Percentiles rank a stretch among this genome's conserved stretches.
Conservation (phyloP, 2,888 invertebrate genomes). For the Timema podura region DNA sequence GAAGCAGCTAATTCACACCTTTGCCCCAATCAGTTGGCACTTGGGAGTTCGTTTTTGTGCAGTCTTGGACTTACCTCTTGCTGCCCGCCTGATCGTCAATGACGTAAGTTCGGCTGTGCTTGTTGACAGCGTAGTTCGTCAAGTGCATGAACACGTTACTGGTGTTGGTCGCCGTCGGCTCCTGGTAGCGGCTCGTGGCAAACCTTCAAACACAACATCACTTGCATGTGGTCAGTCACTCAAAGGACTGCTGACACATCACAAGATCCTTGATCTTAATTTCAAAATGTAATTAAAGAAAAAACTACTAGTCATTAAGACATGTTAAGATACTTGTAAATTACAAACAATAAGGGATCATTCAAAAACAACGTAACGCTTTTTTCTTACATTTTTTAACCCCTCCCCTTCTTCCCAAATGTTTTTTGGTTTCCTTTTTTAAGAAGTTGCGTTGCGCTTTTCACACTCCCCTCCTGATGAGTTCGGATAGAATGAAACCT, state of each 20-base stretch:
- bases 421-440: no score
- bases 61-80: constrained; percentile 59
- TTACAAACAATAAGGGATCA: no score
- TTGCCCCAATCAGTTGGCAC: no score
- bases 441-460: no score
- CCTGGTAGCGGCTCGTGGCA: constrained; percentile 82
- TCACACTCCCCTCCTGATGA: no score
- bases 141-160: constrained; percentile 91
- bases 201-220: constrained; percentile 52
- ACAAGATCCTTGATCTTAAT: not conserved
- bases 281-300: not conserved
- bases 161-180: constrained; percentile 75
- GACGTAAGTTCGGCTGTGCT: constrained; percentile 80
- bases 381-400: no score
- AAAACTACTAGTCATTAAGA: not conserved
- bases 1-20: no score
- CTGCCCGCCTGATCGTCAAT: constrained; percentile 83
- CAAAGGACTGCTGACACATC: not conserved
- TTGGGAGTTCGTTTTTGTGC: no score
- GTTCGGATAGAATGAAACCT: no score
- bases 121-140: constrained; percentile 92
- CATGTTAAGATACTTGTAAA: not conserved
- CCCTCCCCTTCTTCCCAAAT: no score
- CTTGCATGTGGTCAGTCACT: not conserved
- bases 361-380: no score